A percentile compares a stretch with the other conserved stretches of the same genome.
phyloP scores from a whole-genome alignment of 1,140 invertebrate species.

The fruit fly (Drosophila melanogaster) region DNA sequence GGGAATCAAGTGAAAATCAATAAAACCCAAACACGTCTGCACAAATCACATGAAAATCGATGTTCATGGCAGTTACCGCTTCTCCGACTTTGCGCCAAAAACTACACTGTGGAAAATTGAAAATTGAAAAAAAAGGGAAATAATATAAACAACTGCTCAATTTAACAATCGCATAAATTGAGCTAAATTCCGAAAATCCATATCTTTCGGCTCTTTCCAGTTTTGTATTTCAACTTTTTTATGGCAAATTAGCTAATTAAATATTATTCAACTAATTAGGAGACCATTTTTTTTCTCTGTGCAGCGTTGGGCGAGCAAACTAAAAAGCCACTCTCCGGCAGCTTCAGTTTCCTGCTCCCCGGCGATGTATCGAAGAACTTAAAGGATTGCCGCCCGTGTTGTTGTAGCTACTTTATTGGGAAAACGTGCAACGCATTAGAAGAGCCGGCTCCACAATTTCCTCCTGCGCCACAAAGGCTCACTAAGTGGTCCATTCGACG shows the following conservation, averaged over 20 bases:
- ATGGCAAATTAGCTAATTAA: too few species aligned
- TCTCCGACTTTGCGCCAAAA: slow-evolving; percentile 18
- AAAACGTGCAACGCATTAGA: slow-evolving; percentile 75
- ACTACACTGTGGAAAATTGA: neutral
- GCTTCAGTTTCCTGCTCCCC: slow-evolving; percentile 7
- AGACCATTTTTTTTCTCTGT: slow-evolving; percentile 3
- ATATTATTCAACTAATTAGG: neutral
- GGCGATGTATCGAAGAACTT: slow-evolving; percentile 65
- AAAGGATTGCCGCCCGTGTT: slow-evolving; percentile 68
- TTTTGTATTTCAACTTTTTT: too few species aligned
- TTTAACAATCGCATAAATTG: too few species aligned
- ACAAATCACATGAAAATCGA: slow-evolving; percentile 83
- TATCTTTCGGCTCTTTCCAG: neutral
- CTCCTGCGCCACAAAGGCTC: slow-evolving; percentile 46
- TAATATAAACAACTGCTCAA: neutral
- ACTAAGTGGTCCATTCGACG: slow-evolving; percentile 73
- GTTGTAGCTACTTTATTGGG: slow-evolving; percentile 71
- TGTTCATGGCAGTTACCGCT: slow-evolving; percentile 51
- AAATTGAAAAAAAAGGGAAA: neutral
- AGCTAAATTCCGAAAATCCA: neutral
- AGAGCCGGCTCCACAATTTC: slow-evolving; percentile 20
- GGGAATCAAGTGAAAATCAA: slow-evolving; percentile 82
- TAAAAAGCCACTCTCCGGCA: slow-evolving; percentile 32
- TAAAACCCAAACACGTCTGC: slow-evolving; percentile 82
- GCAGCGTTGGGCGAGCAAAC: slow-evolving; percentile 23